Percentiles rank a stretch among this genome's conserved stretches.
Evolutionary conservation across 2,113 vertebrate genomes (phyloP).

Genomic region (Excalfactoria chinensis): DNA sequence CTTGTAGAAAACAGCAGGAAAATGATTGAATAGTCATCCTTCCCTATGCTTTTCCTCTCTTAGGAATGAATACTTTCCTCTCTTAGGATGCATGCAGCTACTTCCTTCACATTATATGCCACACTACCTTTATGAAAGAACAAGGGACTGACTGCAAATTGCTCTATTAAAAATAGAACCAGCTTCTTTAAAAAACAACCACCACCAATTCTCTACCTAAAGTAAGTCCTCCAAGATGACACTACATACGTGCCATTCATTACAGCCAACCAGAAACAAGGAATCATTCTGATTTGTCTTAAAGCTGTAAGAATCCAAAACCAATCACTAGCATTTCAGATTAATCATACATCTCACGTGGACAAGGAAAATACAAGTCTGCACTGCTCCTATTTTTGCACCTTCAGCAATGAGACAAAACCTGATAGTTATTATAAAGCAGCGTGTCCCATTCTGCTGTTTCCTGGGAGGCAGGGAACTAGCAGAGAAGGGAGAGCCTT

Average conservation of each 20-base stretch:
- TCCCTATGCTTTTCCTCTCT: neutral
- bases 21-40: neutral
- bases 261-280: neutral
- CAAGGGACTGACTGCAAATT: neutral
- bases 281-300: neutral
- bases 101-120: neutral
- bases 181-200: neutral
- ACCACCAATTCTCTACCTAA: neutral
- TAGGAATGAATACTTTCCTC: neutral
- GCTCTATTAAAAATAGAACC: neutral
- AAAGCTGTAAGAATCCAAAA: neutral
- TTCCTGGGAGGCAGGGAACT: neutral
- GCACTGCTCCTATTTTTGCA: neutral
- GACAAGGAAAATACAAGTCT: neutral
- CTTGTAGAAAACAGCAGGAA: neutral
- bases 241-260: neutral
- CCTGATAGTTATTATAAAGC: neutral
- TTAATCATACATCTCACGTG: neutral
- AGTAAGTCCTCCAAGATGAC: neutral
- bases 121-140: neutral
- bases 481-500: neutral
- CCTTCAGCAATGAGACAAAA: neutral
- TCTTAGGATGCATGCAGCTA: neutral
- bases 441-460: neutral
- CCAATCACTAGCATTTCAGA: neutral